A percentile compares a stretch with the other conserved stretches of the same genome.
Evolutionary conservation across 2,888 invertebrate genomes (phyloP).

Genomic region (Rhagonycha lutea): DNA sequence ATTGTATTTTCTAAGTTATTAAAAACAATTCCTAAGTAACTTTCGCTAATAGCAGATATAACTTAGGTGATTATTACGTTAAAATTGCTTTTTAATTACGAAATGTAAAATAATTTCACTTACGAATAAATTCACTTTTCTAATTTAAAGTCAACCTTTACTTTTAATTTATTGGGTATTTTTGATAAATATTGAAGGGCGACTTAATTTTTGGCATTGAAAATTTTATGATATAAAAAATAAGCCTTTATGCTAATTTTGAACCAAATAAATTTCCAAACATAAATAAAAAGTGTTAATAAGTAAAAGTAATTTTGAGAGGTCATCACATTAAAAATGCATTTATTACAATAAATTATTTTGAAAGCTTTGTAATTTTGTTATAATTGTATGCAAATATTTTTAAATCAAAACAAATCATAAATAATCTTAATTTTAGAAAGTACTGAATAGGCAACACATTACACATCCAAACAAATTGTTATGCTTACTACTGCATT

Average conservation of each 20-base stretch:
- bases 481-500: no score
- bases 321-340: background rate
- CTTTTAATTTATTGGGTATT: background rate
- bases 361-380: background rate
- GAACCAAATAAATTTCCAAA: background rate
- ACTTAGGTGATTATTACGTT: background rate
- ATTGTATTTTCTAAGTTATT: background rate
- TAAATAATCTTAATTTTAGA: background rate
- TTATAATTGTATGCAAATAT: background rate
- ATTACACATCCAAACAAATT: background rate
- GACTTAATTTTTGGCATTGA: background rate
- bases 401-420: background rate
- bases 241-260: background rate
- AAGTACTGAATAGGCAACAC: background rate
- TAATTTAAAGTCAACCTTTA: background rate
- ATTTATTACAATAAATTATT: background rate
- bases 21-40: background rate
- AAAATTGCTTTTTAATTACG: background rate
- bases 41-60: background rate
- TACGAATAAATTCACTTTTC: background rate
- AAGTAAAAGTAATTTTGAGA: background rate
- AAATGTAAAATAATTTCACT: background rate
- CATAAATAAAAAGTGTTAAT: background rate
- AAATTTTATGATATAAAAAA: background rate
- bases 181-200: background rate